Percentiles rank a stretch among this genome's conserved stretches.
Conservation (phyloP, 2,797 vertebrate species). For the Centropyge bicolor region DNA sequence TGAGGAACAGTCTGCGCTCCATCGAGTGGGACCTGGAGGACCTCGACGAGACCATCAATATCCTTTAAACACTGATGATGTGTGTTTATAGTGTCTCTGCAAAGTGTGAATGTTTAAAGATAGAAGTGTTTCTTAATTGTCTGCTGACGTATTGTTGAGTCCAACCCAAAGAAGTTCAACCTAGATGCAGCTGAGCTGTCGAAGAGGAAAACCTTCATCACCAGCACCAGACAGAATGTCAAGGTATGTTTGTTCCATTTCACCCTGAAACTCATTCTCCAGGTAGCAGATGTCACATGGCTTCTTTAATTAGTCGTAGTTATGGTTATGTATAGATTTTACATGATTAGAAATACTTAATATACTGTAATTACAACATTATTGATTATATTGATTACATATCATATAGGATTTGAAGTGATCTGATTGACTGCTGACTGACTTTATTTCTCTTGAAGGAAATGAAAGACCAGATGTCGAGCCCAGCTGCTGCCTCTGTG, state of each 20-base stretch:
- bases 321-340: too few species aligned
- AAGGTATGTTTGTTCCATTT: constrained; percentile 83
- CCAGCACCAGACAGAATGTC: constrained; percentile 91
- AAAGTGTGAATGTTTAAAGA: not conserved
- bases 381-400: too few species aligned
- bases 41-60: constrained; percentile 98
- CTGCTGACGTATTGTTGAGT: constrained; percentile 88
- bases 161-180: constrained; percentile 98
- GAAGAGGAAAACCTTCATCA: constrained; percentile 96
- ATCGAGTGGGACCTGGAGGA: constrained; percentile 99
- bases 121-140: constrained; percentile 53
- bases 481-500: constrained; percentile 85
- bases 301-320: too few species aligned
- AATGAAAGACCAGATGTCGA: constrained; percentile 98
- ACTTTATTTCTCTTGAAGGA: constrained; percentile 82
- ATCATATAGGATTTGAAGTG: too few species aligned
- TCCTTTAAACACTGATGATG: constrained; percentile 83
- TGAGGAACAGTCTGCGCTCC: constrained; percentile 96
- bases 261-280: too few species aligned
- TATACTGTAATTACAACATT: too few species aligned
- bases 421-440: not conserved
- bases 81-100: not conserved
- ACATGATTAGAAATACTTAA: too few species aligned
- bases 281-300: too few species aligned
- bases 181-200: constrained; percentile 91